These are phyloP conservation scores for Etia nguti DNA, from an alignment of 2,113 vertebrate genomes.

Conservation along the genomic window DNA sequence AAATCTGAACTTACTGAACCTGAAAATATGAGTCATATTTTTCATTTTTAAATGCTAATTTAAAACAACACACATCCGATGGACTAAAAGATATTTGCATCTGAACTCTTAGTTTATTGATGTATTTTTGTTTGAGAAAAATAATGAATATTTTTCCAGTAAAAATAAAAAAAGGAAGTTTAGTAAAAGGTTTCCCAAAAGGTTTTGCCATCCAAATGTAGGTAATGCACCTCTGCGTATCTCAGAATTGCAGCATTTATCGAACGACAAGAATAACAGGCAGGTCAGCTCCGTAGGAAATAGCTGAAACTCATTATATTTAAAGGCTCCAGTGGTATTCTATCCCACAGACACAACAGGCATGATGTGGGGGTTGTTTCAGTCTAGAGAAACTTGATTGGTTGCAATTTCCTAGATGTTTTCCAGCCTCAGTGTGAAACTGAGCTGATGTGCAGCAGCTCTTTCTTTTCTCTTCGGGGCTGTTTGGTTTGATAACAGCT, in stretches of 20 bases:
- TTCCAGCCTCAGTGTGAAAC: neutral
- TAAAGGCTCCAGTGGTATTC: neutral
- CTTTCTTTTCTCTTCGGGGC: neutral
- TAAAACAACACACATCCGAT: too few relatives aligned
- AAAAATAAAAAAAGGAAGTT: neutral
- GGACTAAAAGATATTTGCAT: neutral
- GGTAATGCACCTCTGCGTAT: neutral
- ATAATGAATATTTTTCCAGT: neutral
- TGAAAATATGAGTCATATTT: too few relatives aligned
- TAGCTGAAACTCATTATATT: neutral
- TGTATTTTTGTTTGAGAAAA: neutral
- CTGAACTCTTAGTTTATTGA: neutral
- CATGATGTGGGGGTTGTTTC: neutral
- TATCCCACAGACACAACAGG: neutral
- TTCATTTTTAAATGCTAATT: too few relatives aligned
- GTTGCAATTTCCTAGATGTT: neutral
- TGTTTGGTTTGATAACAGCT: neutral
- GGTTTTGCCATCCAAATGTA: neutral
- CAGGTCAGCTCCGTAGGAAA: neutral
- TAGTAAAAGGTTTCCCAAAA: neutral
- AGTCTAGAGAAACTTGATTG: neutral
- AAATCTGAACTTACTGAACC: neutral
- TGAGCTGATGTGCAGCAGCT: neutral
- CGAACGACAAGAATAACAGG: neutral
- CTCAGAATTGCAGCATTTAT: neutral